Conservation (phyloP, 1,140 invertebrate species). For the Gonatopus flavifemur region DNA sequence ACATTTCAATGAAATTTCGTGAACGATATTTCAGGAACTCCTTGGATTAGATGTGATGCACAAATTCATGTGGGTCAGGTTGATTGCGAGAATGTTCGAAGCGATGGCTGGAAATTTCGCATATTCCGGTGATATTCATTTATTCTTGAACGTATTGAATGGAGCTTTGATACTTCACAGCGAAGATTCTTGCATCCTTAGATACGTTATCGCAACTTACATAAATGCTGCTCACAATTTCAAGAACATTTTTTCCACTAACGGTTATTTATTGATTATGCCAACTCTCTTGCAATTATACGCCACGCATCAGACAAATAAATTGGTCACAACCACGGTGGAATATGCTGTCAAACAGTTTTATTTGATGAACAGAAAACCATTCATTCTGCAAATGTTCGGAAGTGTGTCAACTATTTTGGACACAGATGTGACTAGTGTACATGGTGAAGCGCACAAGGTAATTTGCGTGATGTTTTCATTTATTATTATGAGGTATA, state of each 20-base stretch:
- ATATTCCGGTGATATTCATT: conserved; percentile 94
- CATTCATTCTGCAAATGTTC: conserved; percentile 99
- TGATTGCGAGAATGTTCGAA: conserved; percentile 97
- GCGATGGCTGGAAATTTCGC: conserved; percentile 98
- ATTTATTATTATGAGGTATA: not conserved
- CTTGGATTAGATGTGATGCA: conserved; percentile 94
- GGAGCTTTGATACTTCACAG: conserved; percentile 95
- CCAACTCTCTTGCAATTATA: conserved; percentile 96
- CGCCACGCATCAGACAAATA: conserved; percentile 97
- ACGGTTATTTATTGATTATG: conserved; percentile 97
- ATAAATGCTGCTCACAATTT: conserved; percentile 98
- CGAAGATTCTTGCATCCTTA: conserved; percentile 92
- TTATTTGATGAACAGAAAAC: conserved; percentile 96
- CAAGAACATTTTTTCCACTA: conserved; percentile 98
- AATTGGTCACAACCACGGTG: conserved; percentile 89
- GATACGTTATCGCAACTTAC: conserved; percentile 95
- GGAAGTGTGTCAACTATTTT: conserved; percentile 95
- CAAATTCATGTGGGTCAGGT: conserved; percentile 97
- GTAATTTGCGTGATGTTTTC: conserved; percentile 37
- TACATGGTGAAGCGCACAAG: conserved; percentile 88
- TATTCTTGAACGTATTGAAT: conserved; percentile 97
- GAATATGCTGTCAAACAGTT: conserved; percentile 99
- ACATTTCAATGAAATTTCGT: no score
- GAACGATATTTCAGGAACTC: conserved; percentile 74
- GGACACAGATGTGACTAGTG: conserved; percentile 86